Percentiles rank a stretch among this genome's conserved stretches.
Conservation (phyloP, 2,797 vertebrate genomes). For the Pseudopleuronectes americanus region DNA sequence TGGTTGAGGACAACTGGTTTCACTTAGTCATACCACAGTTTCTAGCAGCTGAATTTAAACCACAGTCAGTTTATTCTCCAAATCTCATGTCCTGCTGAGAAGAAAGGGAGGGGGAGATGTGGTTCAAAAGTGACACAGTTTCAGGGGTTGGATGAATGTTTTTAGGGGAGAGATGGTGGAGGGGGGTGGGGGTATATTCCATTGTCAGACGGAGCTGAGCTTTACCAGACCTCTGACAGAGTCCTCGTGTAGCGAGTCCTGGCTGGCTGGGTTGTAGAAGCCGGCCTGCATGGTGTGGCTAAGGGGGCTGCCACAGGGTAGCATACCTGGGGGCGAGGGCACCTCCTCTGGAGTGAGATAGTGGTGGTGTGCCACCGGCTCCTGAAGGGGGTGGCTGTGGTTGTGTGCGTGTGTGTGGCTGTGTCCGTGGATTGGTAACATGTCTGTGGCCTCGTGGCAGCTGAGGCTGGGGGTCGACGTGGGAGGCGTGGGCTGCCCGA, state of each 20-base stretch:
- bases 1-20: slow-evolving; percentile 45
- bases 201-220: slow-evolving; percentile 95
- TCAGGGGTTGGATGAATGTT: slow-evolving; percentile 24
- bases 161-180: slow-evolving; percentile 7
- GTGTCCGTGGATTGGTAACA: slow-evolving; percentile 82
- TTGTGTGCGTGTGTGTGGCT: slow-evolving; percentile 59
- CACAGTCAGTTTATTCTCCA: slow-evolving; percentile 29
- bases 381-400: slow-evolving; percentile 72
- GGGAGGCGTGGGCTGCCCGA: slow-evolving; percentile 93
- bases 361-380: slow-evolving; percentile 85
- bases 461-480: slow-evolving; percentile 93
- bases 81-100: slow-evolving; percentile 31
- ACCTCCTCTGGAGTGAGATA: slow-evolving; percentile 95
- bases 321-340: slow-evolving; percentile 92
- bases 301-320: slow-evolving; percentile 88
- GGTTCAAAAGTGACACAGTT: slow-evolving; percentile 52
- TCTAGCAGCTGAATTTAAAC: slow-evolving; percentile 65
- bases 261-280: slow-evolving; percentile 92
- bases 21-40: slow-evolving; percentile 36
- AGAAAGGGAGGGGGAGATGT: neutral
- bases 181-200: neutral
- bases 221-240: slow-evolving; percentile 96
- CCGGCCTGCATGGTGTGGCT: slow-evolving; percentile 89
- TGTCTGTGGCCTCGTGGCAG: slow-evolving; percentile 77
- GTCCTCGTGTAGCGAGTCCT: slow-evolving; percentile 97